These are phyloP conservation scores for Xylophagus ater DNA, from an alignment of 2,888 invertebrate genomes.

Conservation along the genomic window DNA sequence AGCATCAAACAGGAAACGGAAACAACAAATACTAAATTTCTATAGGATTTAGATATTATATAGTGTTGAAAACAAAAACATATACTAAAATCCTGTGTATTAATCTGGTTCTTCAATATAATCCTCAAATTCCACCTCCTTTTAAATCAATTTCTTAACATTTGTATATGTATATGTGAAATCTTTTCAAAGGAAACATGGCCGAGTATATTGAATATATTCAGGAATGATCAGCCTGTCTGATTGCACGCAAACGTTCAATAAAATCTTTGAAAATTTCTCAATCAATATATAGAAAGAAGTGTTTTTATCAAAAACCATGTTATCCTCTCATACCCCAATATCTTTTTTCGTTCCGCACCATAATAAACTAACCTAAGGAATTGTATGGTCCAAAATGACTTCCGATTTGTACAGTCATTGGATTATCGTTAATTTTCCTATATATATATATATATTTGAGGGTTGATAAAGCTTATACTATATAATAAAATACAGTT, in stretches of 20 bases:
- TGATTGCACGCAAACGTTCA: conserved; percentile 15
- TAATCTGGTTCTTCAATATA: background rate
- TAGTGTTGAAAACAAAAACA: conserved; percentile 2
- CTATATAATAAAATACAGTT: no score
- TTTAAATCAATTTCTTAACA: background rate
- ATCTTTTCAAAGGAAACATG: conserved; percentile 1
- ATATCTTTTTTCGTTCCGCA: no score
- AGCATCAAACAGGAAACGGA: conserved; percentile 16
- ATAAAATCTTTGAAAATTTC: background rate
- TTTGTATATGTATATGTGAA: background rate
- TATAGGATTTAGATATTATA: no score
- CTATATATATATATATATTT: no score
- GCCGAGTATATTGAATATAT: conserved; percentile 15
- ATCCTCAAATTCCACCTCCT: background rate
- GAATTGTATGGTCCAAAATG: conserved; percentile 19
- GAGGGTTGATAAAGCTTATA: no score
- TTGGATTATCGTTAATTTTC: conserved; percentile 20
- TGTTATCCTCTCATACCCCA: no score
- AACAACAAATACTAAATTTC: conserved; percentile 10
- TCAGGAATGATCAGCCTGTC: conserved; percentile 17
- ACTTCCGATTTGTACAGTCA: conserved; percentile 20
- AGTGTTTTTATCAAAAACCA: no score
- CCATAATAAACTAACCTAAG: no score
- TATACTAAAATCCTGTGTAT: conserved; percentile 2
- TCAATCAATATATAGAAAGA: no score